Percentiles rank a stretch among this genome's conserved stretches.
Conservation (phyloP, 2,113 vertebrate genomes). For the Guaruba guarouba region DNA sequence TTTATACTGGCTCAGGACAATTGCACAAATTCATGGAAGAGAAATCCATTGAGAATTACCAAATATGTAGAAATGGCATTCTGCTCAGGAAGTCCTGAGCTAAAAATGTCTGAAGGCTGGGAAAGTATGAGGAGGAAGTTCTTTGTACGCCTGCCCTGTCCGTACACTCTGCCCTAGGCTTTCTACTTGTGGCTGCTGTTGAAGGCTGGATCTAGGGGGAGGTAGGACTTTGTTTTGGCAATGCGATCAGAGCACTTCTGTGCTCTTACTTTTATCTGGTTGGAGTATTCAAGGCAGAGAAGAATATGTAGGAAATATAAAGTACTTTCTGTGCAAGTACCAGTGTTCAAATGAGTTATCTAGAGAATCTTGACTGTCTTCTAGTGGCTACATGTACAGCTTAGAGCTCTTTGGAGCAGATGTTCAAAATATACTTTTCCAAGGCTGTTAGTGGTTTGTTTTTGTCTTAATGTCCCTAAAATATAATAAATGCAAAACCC, state of each 20-base stretch:
- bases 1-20: conserved; percentile 4
- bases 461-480: not conserved
- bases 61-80: conserved; percentile 62
- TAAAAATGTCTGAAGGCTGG: conserved; percentile 58
- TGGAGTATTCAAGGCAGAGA: not conserved
- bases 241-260: not conserved
- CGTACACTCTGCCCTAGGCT: not conserved
- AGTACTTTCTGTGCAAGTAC: not conserved
- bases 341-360: not conserved
- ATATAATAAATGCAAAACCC: not conserved
- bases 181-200: not conserved
- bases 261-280: not conserved
- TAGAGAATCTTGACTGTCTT: not conserved
- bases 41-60: conserved; percentile 43
- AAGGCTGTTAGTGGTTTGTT: not conserved
- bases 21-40: conserved; percentile 39
- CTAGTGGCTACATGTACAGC: not conserved
- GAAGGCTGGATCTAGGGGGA: not conserved
- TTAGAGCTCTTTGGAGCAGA: not conserved
- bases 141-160: not conserved
- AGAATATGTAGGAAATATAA: not conserved
- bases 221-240: not conserved
- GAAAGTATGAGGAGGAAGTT: conserved; percentile 48
- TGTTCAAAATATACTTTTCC: conserved; percentile 1
- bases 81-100: conserved; percentile 50